Percentiles rank a stretch among this genome's conserved stretches.
Conservation (phyloP, 2,113 vertebrate species). For the Uria aalge region DNA sequence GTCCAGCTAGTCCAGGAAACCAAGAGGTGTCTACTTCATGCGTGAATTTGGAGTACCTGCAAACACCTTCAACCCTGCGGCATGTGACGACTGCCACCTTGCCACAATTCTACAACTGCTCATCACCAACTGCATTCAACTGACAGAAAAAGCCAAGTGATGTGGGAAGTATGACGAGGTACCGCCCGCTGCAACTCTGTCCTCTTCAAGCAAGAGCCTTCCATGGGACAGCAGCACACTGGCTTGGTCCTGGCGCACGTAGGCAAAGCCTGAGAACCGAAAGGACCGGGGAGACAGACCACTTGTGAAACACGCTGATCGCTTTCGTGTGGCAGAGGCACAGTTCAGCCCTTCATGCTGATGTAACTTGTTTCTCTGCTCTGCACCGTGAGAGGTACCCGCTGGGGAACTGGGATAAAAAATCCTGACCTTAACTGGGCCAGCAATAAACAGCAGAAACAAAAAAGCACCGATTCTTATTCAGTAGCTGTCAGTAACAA, state of each 20-base stretch:
- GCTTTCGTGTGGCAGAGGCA: neutral
- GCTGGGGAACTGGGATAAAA: neutral
- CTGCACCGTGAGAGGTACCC: neutral
- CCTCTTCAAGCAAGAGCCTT: neutral
- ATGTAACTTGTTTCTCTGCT: neutral
- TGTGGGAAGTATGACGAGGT: neutral
- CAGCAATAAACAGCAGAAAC: neutral
- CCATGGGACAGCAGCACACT: neutral
- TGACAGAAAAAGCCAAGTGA: neutral
- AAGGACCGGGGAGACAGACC: neutral
- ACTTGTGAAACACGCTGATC: neutral
- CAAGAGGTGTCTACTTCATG: neutral
- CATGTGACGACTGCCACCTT: neutral
- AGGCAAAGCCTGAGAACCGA: neutral
- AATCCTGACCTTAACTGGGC: neutral
- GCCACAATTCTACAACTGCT: neutral
- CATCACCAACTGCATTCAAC: neutral
- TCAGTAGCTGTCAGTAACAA: neutral
- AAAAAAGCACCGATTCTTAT: neutral
- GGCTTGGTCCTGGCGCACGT: fast-evolving
- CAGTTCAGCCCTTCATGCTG: neutral
- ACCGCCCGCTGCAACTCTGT: neutral
- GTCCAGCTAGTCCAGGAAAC: neutral
- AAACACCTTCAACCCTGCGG: neutral
- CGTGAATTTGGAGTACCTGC: neutral